Conservation (phyloP, 2,888 invertebrate genomes). For the Lampropteryx suffumata region DNA sequence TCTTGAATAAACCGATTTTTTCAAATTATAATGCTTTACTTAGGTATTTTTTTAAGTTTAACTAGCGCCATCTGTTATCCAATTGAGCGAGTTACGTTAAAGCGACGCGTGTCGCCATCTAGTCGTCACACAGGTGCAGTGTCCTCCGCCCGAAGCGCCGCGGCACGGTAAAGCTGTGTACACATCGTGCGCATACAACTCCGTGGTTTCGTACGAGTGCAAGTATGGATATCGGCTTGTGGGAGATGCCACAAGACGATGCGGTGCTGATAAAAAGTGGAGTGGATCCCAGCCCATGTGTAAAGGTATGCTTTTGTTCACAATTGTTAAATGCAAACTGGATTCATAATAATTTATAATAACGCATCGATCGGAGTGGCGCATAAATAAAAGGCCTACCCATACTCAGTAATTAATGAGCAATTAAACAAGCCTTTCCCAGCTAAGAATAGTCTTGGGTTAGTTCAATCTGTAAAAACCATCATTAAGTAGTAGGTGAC, state of each 20-base stretch:
- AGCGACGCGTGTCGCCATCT: constrained; percentile 77
- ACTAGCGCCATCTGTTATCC: constrained; percentile 52
- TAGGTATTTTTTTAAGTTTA: constrained; percentile 19
- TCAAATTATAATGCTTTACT: not conserved
- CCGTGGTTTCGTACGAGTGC: constrained; percentile 97
- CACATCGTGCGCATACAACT: constrained; percentile 96
- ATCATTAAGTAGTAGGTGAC: too few species aligned
- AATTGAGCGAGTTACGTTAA: constrained; percentile 55
- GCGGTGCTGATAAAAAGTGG: constrained; percentile 98
- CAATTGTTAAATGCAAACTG: too few species aligned
- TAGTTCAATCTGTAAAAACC: too few species aligned
- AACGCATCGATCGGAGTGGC: too few species aligned
- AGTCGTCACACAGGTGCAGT: constrained; percentile 96
- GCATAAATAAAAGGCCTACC: too few species aligned
- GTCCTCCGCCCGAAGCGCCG: constrained; percentile 95
- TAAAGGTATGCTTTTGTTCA: constrained; percentile 86
- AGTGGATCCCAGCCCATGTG: constrained; percentile 95
- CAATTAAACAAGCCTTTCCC: too few species aligned
- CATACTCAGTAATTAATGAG: too few species aligned
- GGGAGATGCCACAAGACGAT: constrained; percentile 94
- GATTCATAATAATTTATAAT: too few species aligned
- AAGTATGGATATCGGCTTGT: constrained; percentile 95
- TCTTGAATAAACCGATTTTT: constrained; percentile 6
- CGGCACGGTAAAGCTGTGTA: constrained; percentile 96
- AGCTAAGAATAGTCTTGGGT: too few species aligned